Percentiles rank a stretch among this genome's conserved stretches.
These are phyloP conservation scores for Pammene aurita DNA, from an alignment of 2,888 invertebrate species.

Conservation along the genomic window DNA sequence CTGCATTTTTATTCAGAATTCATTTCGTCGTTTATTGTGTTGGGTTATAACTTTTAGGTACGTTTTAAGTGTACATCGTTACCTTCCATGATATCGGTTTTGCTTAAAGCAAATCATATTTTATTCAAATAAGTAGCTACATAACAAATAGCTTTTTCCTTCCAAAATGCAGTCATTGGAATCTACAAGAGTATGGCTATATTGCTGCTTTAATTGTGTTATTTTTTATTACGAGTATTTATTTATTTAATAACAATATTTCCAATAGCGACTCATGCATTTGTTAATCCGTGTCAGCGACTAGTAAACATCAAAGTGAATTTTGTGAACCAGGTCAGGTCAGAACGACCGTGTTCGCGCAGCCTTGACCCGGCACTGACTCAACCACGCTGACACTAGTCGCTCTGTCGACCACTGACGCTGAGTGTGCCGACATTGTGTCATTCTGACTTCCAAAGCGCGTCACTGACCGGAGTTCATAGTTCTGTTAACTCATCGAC, in stretches of 20 bases:
- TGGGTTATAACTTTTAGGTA: slow-evolving; percentile 29
- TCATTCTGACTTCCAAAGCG: slow-evolving; percentile 16
- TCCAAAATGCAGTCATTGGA: background rate
- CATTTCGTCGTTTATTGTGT: slow-evolving; percentile 28
- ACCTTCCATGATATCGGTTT: background rate
- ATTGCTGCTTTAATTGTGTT: background rate
- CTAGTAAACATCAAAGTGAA: slow-evolving; percentile 47
- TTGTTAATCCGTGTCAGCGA: background rate
- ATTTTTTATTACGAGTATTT: background rate
- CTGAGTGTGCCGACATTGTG: slow-evolving; percentile 6
- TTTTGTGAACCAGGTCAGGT: slow-evolving; percentile 67
- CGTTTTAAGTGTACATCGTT: background rate
- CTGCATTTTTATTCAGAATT: slow-evolving; percentile 35
- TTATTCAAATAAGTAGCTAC: background rate
- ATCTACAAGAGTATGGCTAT: background rate
- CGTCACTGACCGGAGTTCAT: slow-evolving; percentile 28
- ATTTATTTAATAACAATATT: background rate
- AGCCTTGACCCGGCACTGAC: slow-evolving; percentile 56
- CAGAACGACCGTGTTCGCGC: slow-evolving; percentile 54
- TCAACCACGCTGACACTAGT: slow-evolving; percentile 22
- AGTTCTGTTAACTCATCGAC: slow-evolving; percentile 12
- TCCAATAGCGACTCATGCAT: background rate
- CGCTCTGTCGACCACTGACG: slow-evolving; percentile 8
- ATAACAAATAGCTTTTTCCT: background rate
- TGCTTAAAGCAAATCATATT: background rate